These are phyloP conservation scores for Pedionomus torquatus DNA, from an alignment of 2,113 vertebrate genomes.

Conservation along the genomic window DNA sequence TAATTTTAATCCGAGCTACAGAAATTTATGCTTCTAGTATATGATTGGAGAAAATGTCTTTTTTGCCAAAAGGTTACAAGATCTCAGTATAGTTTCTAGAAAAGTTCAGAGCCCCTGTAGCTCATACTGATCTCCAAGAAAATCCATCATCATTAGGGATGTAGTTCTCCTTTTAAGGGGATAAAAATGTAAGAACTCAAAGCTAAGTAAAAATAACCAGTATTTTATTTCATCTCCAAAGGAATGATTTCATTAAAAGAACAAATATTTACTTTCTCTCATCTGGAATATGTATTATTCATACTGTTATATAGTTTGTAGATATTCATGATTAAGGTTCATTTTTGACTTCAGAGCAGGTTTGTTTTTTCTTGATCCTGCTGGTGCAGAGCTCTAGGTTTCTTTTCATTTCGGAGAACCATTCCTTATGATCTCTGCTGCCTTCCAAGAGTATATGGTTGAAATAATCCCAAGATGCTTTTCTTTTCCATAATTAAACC, in stretches of 20 bases:
- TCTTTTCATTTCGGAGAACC: background rate
- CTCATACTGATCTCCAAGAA: background rate
- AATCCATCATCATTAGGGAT: background rate
- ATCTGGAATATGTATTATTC: slow-evolving; percentile 42
- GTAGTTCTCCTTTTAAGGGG: background rate
- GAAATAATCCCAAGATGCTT: background rate
- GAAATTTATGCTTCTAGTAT: background rate
- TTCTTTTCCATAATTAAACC: background rate
- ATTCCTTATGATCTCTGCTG: background rate
- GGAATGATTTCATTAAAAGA: background rate
- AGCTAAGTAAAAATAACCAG: background rate
- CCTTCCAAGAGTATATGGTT: background rate
- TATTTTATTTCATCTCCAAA: slow-evolving; percentile 2
- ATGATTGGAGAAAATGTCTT: background rate
- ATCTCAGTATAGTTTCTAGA: background rate
- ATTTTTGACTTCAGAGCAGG: background rate
- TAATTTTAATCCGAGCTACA: background rate
- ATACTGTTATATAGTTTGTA: background rate
- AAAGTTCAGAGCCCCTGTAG: background rate
- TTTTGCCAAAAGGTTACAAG: background rate
- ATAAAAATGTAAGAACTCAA: background rate
- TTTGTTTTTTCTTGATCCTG: background rate
- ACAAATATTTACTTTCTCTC: slow-evolving; percentile 39
- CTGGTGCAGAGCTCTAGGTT: background rate
- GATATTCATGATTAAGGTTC: background rate